phyloP scores from a whole-genome alignment of 2,888 invertebrate species.

The Cheilosia scutellata region DNA sequence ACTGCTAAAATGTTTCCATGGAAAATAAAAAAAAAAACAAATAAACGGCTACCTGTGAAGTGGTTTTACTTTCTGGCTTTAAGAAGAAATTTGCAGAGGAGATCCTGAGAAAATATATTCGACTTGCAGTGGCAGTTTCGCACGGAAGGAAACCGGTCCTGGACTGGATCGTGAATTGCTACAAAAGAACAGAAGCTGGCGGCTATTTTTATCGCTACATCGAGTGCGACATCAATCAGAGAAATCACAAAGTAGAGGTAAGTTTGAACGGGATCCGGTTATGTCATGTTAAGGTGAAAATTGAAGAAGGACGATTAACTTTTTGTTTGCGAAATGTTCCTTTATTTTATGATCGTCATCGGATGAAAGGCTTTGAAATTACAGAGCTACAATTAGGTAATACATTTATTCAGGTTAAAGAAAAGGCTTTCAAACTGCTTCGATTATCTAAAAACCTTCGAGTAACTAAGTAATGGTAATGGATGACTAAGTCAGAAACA shows the following conservation, averaged over 20 bases:
- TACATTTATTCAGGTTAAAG: too few species aligned
- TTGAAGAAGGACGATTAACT: not conserved
- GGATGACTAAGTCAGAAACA: too few species aligned
- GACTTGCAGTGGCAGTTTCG: slow-evolving; percentile 32
- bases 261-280: slow-evolving; percentile 23
- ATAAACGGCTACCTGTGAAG: slow-evolving; percentile 25
- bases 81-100: slow-evolving; percentile 10
- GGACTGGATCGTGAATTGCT: slow-evolving; percentile 1
- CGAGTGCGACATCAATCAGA: slow-evolving; percentile 55
- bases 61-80: slow-evolving; percentile 47
- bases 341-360: not conserved
- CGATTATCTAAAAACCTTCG: too few species aligned
- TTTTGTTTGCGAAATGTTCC: not conserved
- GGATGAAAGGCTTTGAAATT: too few species aligned
- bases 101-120: slow-evolving; percentile 49
- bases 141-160: slow-evolving; percentile 34
- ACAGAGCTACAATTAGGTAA: too few species aligned
- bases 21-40: slow-evolving; percentile 16
- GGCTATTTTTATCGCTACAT: slow-evolving; percentile 46
- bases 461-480: too few species aligned
- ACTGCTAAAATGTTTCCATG: not conserved
- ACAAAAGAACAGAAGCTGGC: slow-evolving; percentile 38
- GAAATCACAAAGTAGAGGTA: slow-evolving; percentile 42
- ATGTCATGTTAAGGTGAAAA: slow-evolving; percentile 13
- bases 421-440: too few species aligned